Conservation (phyloP, 2,888 invertebrate genomes). For the Hydroisotoma schaefferi region DNA sequence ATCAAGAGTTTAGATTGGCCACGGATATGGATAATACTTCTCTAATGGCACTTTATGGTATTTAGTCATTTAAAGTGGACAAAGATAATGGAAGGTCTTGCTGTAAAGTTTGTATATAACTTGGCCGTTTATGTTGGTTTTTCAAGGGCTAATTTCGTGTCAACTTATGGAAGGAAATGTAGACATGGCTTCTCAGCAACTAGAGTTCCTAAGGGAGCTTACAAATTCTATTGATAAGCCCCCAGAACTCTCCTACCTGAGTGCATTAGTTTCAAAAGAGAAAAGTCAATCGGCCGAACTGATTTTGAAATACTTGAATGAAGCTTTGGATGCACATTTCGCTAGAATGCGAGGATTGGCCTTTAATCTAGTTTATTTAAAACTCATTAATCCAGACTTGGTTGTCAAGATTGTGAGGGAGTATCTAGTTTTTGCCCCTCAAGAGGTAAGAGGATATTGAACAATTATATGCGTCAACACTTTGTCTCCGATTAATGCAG, state of each 20-base stretch:
- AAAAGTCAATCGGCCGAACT: constrained; percentile 34
- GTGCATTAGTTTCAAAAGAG: constrained; percentile 60
- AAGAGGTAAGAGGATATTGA: constrained; percentile 27
- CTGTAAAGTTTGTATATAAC: neutral
- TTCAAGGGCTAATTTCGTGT: constrained; percentile 70
- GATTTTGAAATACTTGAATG: constrained; percentile 52
- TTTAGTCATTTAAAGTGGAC: neutral
- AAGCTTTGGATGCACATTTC: constrained; percentile 61
- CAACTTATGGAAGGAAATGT: constrained; percentile 70
- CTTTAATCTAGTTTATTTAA: constrained; percentile 72
- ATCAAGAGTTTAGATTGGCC: constrained; percentile 72
- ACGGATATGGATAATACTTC: constrained; percentile 81
- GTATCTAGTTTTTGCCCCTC: constrained; percentile 64
- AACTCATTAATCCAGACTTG: constrained; percentile 78
- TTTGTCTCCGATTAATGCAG: neutral
- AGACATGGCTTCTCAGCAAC: constrained; percentile 75
- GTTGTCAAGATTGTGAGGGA: constrained; percentile 73
- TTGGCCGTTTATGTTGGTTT: neutral
- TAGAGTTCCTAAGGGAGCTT: constrained; percentile 78
- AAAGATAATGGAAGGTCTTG: neutral
- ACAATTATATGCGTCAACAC: no score
- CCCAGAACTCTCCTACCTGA: constrained; percentile 66
- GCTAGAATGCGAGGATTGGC: constrained; percentile 58
- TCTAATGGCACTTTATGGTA: constrained; percentile 62
- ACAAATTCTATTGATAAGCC: constrained; percentile 65